Evolutionary conservation across 2,888 invertebrate species (phyloP).

Genomic region (Drosophila pseudotakahashii): DNA sequence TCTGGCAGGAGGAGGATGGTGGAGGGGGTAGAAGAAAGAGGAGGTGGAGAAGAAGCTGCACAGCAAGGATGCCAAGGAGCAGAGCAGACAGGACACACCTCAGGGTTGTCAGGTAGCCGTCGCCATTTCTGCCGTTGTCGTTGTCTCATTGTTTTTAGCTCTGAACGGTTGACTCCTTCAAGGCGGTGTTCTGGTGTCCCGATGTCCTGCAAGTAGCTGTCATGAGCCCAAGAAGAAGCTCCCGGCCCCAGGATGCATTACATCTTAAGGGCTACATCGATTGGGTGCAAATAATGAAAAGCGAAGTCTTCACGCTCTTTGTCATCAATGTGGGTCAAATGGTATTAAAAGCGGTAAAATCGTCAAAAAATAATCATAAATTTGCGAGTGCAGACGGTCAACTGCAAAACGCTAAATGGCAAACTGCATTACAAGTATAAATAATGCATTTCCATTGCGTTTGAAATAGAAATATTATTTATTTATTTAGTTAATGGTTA

Average conservation of each 20-base stretch:
- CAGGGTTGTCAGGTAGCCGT: constrained; percentile 52
- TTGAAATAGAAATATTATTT: neutral
- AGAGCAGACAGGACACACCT: constrained; percentile 43
- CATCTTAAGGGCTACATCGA: constrained; percentile 8
- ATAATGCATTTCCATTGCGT: neutral
- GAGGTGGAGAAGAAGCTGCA: neutral
- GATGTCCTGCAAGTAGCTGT: constrained; percentile 11
- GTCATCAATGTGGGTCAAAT: neutral
- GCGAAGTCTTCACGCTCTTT: neutral
- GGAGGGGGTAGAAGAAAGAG: neutral
- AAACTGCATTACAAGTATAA: neutral
- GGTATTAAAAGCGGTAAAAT: too few species aligned
- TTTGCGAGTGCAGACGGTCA: too few species aligned
- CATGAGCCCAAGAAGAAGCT: neutral
- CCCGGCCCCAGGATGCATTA: neutral
- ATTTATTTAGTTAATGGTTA: neutral
- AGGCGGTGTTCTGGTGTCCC: neutral
- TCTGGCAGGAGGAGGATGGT: too few species aligned
- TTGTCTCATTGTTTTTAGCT: constrained; percentile 40
- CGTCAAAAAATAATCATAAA: neutral
- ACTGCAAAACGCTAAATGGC: neutral
- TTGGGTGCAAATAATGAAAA: constrained; percentile 10
- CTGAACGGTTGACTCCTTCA: constrained; percentile 16
- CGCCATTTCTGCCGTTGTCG: constrained; percentile 22
- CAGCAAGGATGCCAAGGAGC: constrained; percentile 6